Evolutionary conservation across 2,113 vertebrate genomes (phyloP), one percentile per base, ranked within the genome.

Genomic region (Aphyosemion australe): DNA sequence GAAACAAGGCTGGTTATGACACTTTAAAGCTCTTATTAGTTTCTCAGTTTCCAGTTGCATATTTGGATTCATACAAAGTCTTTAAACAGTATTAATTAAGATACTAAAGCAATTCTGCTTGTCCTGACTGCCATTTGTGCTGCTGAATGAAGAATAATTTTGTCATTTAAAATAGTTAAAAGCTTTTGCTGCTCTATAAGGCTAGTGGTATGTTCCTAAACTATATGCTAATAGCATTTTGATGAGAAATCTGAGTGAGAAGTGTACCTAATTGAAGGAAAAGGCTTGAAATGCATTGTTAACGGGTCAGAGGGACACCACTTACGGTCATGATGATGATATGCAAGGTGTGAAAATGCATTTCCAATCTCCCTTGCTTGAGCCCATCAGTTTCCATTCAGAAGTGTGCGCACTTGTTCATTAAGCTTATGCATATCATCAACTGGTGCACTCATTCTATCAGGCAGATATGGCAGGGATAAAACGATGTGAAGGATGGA

Each of bases 221-320:
- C 71, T 58, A 67, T 65, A 52, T 73, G 64, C 78, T 88, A 88
- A 89, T 89, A 72, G 67, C 75, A 53, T 73, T 82, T 87, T 88
- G 85, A 88, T 84, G 87, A 84, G 48, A 71, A 83, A 84, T 78
- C 69, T 67, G 78, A 85, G 63, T 55, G 80, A 84, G 81, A 79
- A 84, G 88, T 85, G 84, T 83, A 76, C 77, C 84, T 89, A 88
- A 91, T 89, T 89, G 87, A 76, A 87, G 84, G 66, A 87, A 89
- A 88, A 87, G 88, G 89, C 88, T 91, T 90, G 81, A 86, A 89
- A 88, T 91, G 85, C 87, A 87, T 89, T 91, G 90, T 89, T 91
- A 90, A 87, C 85, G 85, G 88, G 90, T 90, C 84, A 84, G 80
- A 80, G 85, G 76, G 80, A 55, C 84, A 69, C 79, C 88, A 90